A percentile compares a stretch with the other conserved stretches of the same genome.
Evolutionary conservation across 1,140 invertebrate genomes (phyloP).

Genomic region (Holcopasites calliopsidis): DNA sequence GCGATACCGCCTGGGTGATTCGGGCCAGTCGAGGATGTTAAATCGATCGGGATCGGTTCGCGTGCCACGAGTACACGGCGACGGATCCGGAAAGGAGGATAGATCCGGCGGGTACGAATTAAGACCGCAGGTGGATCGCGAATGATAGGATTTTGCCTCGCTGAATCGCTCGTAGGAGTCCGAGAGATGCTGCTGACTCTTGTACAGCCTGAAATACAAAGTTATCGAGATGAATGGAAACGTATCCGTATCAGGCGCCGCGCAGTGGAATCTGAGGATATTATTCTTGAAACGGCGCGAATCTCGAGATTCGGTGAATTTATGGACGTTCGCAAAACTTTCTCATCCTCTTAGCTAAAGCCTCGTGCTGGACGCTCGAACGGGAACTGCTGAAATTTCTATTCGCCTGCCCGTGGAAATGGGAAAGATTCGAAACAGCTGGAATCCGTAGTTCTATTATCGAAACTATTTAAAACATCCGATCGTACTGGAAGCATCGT

Average conservation of each 20-base stretch:
- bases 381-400: neutral
- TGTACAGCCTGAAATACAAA: conserved; percentile 72
- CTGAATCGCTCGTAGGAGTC: conserved; percentile 74
- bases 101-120: conserved; percentile 65
- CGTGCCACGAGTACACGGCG: conserved; percentile 49
- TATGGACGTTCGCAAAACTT: neutral
- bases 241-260: too few species aligned
- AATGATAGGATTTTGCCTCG: conserved; percentile 68
- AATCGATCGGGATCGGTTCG: conserved; percentile 68
- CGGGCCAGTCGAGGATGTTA: conserved; percentile 77
- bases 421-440: neutral
- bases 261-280: neutral
- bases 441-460: neutral
- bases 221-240: neutral
- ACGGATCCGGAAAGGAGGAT: conserved; percentile 65
- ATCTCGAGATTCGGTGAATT: neutral
- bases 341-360: neutral
- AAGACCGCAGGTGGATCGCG: conserved; percentile 72
- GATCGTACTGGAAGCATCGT: neutral
- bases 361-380: neutral
- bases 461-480: neutral
- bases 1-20: conserved; percentile 70
- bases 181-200: conserved; percentile 77
- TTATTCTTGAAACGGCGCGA: neutral
- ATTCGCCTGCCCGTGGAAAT: too few species aligned